Percentiles rank a stretch among this genome's conserved stretches.
Conservation (phyloP, 2,888 invertebrate genomes). For the Cerastis leucographa region DNA sequence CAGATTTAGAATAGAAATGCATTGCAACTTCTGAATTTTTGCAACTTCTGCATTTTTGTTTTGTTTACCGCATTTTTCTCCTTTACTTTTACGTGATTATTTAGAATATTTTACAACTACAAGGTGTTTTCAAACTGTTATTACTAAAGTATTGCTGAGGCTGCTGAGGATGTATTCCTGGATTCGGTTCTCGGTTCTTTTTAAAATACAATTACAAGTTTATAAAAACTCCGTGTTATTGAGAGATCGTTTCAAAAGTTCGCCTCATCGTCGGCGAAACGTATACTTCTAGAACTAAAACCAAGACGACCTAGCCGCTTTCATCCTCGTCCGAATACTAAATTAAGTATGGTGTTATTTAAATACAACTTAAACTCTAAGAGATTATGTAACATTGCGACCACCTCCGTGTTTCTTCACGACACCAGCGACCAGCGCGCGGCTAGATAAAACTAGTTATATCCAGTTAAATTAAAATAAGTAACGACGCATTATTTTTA, state of each 20-base stretch:
- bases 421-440: constrained; percentile 69
- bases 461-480: constrained; percentile 77
- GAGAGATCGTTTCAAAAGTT: not conserved
- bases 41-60: constrained; percentile 7
- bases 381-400: constrained; percentile 78
- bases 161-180: too few relatives aligned
- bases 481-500: constrained; percentile 75
- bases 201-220: too few relatives aligned
- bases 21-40: not conserved
- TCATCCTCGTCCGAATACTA: constrained; percentile 64
- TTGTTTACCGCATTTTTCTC: not conserved
- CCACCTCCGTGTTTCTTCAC: constrained; percentile 80
- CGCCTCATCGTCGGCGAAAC: not conserved
- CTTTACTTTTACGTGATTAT: not conserved
- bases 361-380: constrained; percentile 70
- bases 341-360: constrained; percentile 67
- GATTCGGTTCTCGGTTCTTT: not conserved
- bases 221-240: not conserved
- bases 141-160: not conserved
- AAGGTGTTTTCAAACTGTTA: not conserved
- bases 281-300: constrained; percentile 19
- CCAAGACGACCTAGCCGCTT: constrained; percentile 27
- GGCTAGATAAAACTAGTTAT: constrained; percentile 77
- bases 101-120: not conserved
- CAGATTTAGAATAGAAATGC: constrained; percentile 1